A percentile compares a stretch with the other conserved stretches of the same genome.
Evolutionary conservation across 2,113 vertebrate species (phyloP).

Genomic region (Orientallactaga bullata): DNA sequence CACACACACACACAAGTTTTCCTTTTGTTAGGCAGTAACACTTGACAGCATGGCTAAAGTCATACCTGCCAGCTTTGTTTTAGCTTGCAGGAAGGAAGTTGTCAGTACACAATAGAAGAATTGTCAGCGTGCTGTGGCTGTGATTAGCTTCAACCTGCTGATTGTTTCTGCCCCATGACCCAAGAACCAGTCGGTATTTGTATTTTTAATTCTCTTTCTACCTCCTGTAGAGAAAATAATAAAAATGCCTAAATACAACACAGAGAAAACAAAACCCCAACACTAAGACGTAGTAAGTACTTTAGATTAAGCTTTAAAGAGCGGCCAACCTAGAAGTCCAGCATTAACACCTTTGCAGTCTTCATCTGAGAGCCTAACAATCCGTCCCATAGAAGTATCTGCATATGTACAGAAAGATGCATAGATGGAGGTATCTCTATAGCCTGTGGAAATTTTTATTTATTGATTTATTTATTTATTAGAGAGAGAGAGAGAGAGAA

Average conservation of each 20-base stretch:
- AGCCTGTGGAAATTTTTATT: no score
- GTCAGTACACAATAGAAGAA: not conserved
- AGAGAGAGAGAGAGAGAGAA: no score
- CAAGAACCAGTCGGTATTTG: constrained; percentile 47
- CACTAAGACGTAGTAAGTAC: not conserved
- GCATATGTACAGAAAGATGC: not conserved
- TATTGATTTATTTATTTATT: no score
- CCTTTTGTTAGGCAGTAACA: not conserved
- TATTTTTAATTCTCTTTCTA: constrained; percentile 58
- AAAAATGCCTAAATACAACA: constrained; percentile 3
- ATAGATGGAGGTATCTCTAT: not conserved
- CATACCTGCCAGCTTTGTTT: constrained; percentile 43
- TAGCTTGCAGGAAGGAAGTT: constrained; percentile 43
- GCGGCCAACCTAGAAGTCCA: not conserved
- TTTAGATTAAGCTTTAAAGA: constrained; percentile 42
- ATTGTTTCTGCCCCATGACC: constrained; percentile 44
- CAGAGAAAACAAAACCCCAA: constrained; percentile 45
- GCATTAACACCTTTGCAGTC: not conserved
- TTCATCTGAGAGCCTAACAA: not conserved
- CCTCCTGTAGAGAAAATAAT: not conserved
- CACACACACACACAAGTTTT: not conserved
- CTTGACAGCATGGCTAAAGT: not conserved
- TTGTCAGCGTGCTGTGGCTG: not conserved
- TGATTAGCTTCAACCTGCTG: constrained; percentile 15
- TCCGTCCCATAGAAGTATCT: not conserved